phyloP scores from a whole-genome alignment of 2,113 vertebrate species.

The Butorides virescens region DNA sequence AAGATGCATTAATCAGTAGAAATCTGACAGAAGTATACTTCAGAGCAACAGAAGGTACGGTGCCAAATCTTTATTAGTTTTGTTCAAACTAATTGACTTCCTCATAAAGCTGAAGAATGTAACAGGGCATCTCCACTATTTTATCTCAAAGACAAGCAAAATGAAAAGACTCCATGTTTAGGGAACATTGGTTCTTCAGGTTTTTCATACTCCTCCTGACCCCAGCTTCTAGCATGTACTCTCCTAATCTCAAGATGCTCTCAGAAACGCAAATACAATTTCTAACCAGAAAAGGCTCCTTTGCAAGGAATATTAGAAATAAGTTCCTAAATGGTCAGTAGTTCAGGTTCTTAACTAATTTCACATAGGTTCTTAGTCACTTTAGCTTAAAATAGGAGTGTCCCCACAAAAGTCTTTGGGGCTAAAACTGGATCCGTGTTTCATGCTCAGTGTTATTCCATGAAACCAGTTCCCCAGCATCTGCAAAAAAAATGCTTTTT shows the following conservation, averaged over 20 bases:
- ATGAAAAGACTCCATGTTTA: background rate
- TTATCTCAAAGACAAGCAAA: background rate
- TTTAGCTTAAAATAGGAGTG: background rate
- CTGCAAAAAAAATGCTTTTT: background rate
- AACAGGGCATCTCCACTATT: background rate
- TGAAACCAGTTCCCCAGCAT: background rate
- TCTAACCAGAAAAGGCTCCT: background rate
- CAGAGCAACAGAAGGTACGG: background rate
- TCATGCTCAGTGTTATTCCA: background rate
- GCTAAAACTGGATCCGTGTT: background rate
- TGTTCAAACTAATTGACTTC: background rate
- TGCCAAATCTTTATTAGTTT: background rate
- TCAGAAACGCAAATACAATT: background rate
- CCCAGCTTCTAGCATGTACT: background rate
- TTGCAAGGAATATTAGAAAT: background rate
- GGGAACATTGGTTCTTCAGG: background rate
- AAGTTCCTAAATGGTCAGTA: background rate
- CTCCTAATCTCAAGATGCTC: background rate
- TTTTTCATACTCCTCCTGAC: background rate
- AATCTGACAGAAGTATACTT: background rate
- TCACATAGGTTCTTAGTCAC: background rate
- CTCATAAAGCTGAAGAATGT: background rate
- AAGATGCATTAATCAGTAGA: slow-evolving; percentile 30
- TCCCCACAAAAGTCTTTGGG: background rate
- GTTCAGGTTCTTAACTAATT: background rate